Percentiles rank a stretch among this genome's conserved stretches.
phyloP scores from a whole-genome alignment of 1,140 invertebrate species.

The Rhagoletis zephyria region DNA sequence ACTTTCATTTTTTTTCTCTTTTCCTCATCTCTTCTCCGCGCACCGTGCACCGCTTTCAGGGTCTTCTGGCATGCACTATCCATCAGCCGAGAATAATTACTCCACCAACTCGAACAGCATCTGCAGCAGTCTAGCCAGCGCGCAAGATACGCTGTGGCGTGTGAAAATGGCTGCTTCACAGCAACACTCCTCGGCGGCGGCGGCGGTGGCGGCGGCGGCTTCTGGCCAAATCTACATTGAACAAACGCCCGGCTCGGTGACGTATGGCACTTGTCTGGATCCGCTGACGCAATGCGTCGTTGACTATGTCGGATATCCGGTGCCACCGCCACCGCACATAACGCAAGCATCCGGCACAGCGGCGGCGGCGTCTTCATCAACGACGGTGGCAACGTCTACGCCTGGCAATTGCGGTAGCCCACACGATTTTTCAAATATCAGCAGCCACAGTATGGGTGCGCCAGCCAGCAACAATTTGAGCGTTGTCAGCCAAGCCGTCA shows the following conservation, averaged over 20 bases:
- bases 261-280: slow-evolving; percentile 54
- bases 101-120: slow-evolving; percentile 82
- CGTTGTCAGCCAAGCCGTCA: neutral
- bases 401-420: slow-evolving; percentile 61
- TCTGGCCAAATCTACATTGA: slow-evolving; percentile 69
- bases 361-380: too few species aligned
- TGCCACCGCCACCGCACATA: slow-evolving; percentile 64
- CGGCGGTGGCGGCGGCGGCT: slow-evolving; percentile 73
- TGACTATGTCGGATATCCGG: slow-evolving; percentile 67
- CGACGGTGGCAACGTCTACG: slow-evolving; percentile 62
- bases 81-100: slow-evolving; percentile 83
- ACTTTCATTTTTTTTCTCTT: neutral
- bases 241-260: slow-evolving; percentile 67
- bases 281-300: slow-evolving; percentile 61
- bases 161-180: slow-evolving; percentile 87
- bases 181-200: slow-evolving; percentile 75
- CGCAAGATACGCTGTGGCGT: slow-evolving; percentile 91
- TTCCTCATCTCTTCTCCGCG: neutral
- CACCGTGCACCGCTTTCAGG: slow-evolving; percentile 44
- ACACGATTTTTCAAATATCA: slow-evolving; percentile 61
- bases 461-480: slow-evolving; percentile 8
- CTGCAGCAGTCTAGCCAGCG: slow-evolving; percentile 68
- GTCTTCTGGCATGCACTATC: slow-evolving; percentile 55
- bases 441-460: slow-evolving; percentile 26
- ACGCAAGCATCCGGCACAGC: slow-evolving; percentile 65